Conservation (phyloP, 2,797 vertebrate genomes). For the Phataginus tetradactyla region DNA sequence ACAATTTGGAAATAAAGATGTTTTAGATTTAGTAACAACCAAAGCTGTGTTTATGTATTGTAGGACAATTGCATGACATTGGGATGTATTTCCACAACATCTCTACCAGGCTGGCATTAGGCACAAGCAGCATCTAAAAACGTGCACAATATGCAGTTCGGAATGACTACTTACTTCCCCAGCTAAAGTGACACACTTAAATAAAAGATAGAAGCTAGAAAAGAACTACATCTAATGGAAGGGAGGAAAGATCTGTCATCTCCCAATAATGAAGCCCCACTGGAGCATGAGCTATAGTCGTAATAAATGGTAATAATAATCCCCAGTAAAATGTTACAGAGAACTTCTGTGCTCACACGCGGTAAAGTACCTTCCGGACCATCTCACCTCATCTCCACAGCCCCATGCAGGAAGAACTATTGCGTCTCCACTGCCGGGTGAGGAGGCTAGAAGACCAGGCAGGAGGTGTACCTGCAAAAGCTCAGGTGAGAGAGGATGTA, state of each 20-base stretch:
- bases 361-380: not conserved
- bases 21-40: not conserved
- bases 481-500: not conserved
- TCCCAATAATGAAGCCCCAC: not conserved
- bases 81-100: not conserved
- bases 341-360: not conserved
- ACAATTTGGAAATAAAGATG: not conserved
- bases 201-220: conserved; percentile 22
- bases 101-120: not conserved
- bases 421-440: not conserved
- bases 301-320: conserved; percentile 29
- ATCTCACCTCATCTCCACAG: not conserved
- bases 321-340: not conserved
- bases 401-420: not conserved
- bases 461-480: not conserved
- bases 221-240: not conserved
- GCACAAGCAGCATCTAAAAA: not conserved
- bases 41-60: not conserved
- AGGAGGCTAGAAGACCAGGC: not conserved
- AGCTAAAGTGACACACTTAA: conserved; percentile 46
- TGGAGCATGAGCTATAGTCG: not conserved
- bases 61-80: not conserved
- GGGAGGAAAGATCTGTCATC: conserved; percentile 36
- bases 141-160: not conserved
- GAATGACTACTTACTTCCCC: not conserved